Evolutionary conservation across 2,888 invertebrate species (phyloP).

Genomic region (Plagodis dolabraria): DNA sequence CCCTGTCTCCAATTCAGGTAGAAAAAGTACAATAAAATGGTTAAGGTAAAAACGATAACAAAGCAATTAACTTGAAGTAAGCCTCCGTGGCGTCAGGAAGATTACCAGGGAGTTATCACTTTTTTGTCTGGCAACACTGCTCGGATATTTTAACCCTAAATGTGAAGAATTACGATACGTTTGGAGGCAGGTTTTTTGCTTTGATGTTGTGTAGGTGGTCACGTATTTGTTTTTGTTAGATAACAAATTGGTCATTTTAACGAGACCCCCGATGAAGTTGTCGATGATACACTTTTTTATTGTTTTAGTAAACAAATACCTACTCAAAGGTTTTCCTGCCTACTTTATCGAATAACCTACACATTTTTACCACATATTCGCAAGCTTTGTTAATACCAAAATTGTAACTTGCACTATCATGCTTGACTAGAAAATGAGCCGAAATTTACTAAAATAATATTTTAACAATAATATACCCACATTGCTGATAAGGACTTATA

Average conservation of each 20-base stretch:
- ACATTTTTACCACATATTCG: too few relatives aligned
- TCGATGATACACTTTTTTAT: slow-evolving; percentile 45
- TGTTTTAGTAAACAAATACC: background rate
- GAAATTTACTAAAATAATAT: too few relatives aligned
- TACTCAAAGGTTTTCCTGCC: too few relatives aligned
- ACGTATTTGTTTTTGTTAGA: slow-evolving; percentile 74
- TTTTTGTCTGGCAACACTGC: slow-evolving; percentile 56
- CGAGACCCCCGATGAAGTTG: slow-evolving; percentile 67
- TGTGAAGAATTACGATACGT: slow-evolving; percentile 40
- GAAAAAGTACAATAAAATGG: slow-evolving; percentile 75
- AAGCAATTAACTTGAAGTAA: slow-evolving; percentile 80
- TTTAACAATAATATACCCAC: too few relatives aligned
- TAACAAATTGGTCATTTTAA: slow-evolving; percentile 74
- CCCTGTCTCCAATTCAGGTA: slow-evolving; percentile 80
- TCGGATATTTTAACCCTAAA: slow-evolving; percentile 42
- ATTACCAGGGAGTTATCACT: slow-evolving; percentile 82
- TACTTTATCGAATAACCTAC: too few relatives aligned
- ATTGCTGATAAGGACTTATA: too few relatives aligned
- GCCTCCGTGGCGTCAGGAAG: slow-evolving; percentile 79
- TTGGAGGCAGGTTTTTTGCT: slow-evolving; percentile 29
- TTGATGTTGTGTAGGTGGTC: slow-evolving; percentile 68
- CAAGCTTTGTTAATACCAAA: too few relatives aligned
- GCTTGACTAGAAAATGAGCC: too few relatives aligned
- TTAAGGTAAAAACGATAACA: slow-evolving; percentile 68
- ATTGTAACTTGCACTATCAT: too few relatives aligned